Evolutionary conservation across 2,888 invertebrate genomes (phyloP), one percentile per base, ranked within the genome.

Genomic region (Callosobruchus maculatus): DNA sequence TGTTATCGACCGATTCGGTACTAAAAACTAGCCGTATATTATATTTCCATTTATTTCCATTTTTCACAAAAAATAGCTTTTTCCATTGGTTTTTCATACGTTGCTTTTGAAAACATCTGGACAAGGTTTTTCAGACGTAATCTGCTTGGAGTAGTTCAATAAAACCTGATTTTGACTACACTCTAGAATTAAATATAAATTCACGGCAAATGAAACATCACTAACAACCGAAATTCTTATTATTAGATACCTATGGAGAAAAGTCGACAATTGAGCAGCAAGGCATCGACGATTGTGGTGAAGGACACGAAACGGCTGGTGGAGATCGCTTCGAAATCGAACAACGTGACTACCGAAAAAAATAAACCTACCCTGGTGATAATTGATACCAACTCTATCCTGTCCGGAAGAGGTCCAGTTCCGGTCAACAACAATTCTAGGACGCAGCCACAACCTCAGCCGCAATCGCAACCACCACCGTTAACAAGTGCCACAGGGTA

Each of bases 351-450:
- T 3, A 21, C 71, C 68, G 22, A 21, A 7, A 89, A 93, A 83
- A 92, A 94, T 82, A 92, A 95, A 85, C 92, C 93, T 0, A 93
- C 93, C 7, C 88, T 94, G 78, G 94, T 94, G 49, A 93, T 95
- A 71, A 93, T 95, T 78, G 94, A 95, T 83, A 93, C 94, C 18
- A 93, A 94, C 87, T 91, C 94, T 20, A 91, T 91, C 82, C 86
- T 92, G 74, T 90, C 91, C 74, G 91, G 91, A 21, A 91, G 92
- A 79, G 90, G 90, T 20, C 89, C 90, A 21, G 85, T 91, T 69
- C 90, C 91, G 66, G 84, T 83, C 21, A 67, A 22, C 66, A 68
- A 85, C 87, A n/a, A n/a, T n/a, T 80, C 21, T 81, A 70, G 22
- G 74, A 68, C 21, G 75, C n/a, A 74, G 75, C 18, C 69, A 76